Conservation (phyloP, 2,797 vertebrate genomes). For the Mus caroli region DNA sequence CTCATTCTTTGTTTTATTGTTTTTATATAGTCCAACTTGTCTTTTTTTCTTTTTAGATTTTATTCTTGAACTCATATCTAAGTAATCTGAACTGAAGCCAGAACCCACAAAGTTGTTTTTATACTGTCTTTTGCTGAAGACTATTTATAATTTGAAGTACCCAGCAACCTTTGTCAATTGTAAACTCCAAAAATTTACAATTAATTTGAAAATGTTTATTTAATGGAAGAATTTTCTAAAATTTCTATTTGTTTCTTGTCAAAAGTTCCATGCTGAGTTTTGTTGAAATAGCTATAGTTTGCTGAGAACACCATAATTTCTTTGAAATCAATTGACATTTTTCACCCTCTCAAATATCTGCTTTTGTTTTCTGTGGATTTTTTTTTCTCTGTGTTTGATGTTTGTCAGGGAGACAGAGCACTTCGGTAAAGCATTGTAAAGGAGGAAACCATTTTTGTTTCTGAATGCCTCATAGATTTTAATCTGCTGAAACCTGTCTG, state of each 20-base stretch:
- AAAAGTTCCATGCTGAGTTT: background rate
- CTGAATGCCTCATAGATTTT: background rate
- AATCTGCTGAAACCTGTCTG: background rate
- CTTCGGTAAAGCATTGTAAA: background rate
- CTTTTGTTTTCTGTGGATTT: background rate
- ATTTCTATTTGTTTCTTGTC: background rate
- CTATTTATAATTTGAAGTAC: background rate
- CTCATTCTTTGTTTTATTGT: background rate
- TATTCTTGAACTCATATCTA: background rate
- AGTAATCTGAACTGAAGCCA: background rate
- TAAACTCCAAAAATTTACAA: background rate
- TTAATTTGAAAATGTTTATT: background rate
- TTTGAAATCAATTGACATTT: background rate
- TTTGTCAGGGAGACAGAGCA: background rate
- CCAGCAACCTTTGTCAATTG: background rate
- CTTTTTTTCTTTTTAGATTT: background rate
- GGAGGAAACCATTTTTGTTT: background rate
- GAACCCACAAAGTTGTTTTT: background rate
- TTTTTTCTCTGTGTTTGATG: background rate
- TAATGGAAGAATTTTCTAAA: background rate
- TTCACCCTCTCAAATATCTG: background rate
- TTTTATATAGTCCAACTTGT: background rate
- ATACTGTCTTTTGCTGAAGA: background rate
- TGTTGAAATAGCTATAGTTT: background rate
- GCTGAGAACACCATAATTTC: background rate